Conservation (phyloP, 2,888 invertebrate genomes). For the Chironomus riparius region DNA sequence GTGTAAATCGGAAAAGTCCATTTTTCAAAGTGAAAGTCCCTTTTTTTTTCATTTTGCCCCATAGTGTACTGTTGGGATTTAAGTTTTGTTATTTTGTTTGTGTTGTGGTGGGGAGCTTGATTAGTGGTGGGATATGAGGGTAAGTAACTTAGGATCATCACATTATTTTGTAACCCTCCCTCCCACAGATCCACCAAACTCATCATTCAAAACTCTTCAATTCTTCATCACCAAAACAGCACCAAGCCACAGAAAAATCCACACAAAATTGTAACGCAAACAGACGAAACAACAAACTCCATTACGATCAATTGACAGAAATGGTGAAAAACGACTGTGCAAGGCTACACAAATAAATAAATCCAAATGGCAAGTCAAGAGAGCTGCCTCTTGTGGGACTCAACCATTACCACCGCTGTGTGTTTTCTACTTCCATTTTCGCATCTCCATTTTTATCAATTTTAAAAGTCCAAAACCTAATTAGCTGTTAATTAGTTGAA, state of each 20-base stretch:
- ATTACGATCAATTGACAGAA: slow-evolving; percentile 7
- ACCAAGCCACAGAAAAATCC: not conserved
- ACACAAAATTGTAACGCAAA: not conserved
- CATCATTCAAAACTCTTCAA: too few species aligned
- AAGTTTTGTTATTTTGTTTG: too few species aligned
- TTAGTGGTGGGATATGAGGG: too few species aligned
- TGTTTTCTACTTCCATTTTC: not conserved
- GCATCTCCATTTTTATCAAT: slow-evolving; percentile 19
- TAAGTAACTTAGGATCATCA: too few species aligned
- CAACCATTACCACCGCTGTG: not conserved
- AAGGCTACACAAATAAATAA: not conserved
- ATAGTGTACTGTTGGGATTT: too few species aligned
- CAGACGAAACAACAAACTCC: not conserved
- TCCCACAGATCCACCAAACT: too few species aligned
- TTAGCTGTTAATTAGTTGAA: slow-evolving; percentile 23
- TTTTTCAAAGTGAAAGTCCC: too few species aligned
- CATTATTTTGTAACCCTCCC: too few species aligned
- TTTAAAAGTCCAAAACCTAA: slow-evolving; percentile 14
- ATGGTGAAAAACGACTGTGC: not conserved
- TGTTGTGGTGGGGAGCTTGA: too few species aligned
- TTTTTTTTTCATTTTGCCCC: too few species aligned
- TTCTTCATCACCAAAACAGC: not conserved
- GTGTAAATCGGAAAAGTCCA: too few species aligned
- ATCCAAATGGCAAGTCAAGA: not conserved
- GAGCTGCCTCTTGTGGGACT: not conserved